Conservation (phyloP, 2,888 invertebrate genomes). For the Cenopis cana region DNA sequence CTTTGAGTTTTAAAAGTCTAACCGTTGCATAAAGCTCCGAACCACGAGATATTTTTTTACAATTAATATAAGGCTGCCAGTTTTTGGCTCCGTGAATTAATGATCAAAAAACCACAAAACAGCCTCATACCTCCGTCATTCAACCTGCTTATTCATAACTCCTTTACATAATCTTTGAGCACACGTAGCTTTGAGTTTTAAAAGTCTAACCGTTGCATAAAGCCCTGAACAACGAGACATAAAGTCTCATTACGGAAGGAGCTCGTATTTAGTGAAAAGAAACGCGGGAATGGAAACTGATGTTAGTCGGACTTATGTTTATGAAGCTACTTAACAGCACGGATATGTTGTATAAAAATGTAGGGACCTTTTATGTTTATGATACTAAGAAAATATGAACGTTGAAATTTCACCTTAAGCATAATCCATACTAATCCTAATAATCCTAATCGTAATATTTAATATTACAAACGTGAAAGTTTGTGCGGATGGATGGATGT, state of each 20-base stretch:
- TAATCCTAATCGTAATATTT: no score
- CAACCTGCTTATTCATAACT: background rate
- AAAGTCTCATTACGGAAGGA: constrained; percentile 30
- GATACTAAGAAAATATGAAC: no score
- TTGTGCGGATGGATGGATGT: no score
- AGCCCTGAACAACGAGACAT: constrained; percentile 20
- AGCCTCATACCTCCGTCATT: background rate
- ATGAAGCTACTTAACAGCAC: constrained; percentile 13
- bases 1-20: constrained; percentile 6
- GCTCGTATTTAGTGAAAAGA: constrained; percentile 30
- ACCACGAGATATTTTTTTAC: constrained; percentile 9
- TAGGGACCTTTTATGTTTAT: background rate
- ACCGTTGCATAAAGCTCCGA: constrained; percentile 8
- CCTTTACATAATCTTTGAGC: constrained; percentile 1
- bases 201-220: background rate
- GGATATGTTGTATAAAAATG: constrained; percentile 8
- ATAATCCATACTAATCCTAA: no score
- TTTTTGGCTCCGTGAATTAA: background rate
- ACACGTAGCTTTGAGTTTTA: background rate
- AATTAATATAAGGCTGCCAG: no score
- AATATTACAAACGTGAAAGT: no score
- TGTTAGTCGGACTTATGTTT: constrained; percentile 16
- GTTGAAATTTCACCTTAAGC: no score
- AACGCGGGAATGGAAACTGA: constrained; percentile 20
- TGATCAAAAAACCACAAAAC: background rate